Conservation (phyloP, 2,797 vertebrate genomes). For the Gymnodraco acuticeps region DNA sequence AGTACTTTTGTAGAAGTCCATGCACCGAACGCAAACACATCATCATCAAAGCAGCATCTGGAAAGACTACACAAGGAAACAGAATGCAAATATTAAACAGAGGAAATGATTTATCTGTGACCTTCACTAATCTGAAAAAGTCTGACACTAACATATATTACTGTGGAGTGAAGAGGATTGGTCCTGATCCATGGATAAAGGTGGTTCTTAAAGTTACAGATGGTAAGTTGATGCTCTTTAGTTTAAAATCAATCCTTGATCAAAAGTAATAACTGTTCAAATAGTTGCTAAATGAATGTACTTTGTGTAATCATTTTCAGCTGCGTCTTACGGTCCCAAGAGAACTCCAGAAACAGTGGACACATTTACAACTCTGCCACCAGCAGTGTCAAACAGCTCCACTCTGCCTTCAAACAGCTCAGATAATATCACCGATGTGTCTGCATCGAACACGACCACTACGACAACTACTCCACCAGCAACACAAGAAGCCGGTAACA, state of each 20-base stretch:
- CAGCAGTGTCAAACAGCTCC: neutral
- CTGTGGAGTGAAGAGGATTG: neutral
- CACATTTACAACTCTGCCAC: neutral
- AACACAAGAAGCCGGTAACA: constrained; percentile 6
- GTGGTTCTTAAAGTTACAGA: constrained; percentile 20
- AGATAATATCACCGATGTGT: neutral
- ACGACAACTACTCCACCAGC: neutral
- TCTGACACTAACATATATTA: constrained; percentile 28
- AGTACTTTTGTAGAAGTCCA: constrained; percentile 33
- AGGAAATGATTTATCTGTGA: constrained; percentile 3
- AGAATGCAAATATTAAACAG: neutral
- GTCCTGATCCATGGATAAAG: accelerated
- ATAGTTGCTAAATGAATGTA: neutral
- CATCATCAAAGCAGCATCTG: neutral
- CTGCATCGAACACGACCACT: neutral
- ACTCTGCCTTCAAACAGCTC: no score
- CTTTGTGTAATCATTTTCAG: no score
- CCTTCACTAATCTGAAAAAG: constrained; percentile 34
- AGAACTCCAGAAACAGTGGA: no score
- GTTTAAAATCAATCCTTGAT: neutral
- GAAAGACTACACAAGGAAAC: accelerated
- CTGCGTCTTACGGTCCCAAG: no score
- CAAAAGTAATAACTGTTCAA: neutral
- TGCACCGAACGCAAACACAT: neutral
- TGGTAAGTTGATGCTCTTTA: constrained; percentile 32